Evolutionary conservation across 2,797 vertebrate species (phyloP), one percentile per base, ranked within the genome.

Genomic region (Holocentrus rufus): DNA sequence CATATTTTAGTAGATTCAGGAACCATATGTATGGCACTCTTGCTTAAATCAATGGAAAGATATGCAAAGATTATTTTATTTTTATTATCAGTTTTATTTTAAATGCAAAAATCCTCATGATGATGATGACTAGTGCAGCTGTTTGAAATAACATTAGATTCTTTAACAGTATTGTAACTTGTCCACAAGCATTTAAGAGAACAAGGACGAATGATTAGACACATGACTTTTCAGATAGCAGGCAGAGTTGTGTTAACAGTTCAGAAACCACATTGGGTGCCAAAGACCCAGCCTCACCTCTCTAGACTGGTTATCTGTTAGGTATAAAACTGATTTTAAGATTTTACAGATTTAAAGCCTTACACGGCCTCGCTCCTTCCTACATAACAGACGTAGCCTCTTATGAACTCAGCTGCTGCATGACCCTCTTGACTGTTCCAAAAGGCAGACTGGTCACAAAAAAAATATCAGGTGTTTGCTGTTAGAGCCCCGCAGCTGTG

Each of bases 21-120:
- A 77, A 53, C 11, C 1, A 14, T 66, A 50, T 42, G 76, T 27
- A 71, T 72, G 42, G 44, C 65, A 47, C 39, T 25, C 13, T 10
- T 36, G 30, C 18, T 58, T 8, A 20, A 58, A 47, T 47, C 14
- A 47, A 47, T 4, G 46, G 46, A 47, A 34, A 34, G 31, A 34
- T 8, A 5, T 34, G 17, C 5, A 36, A 61, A 53, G 25, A 52
- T 46, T 17, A n/a, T n/a, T n/a, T n/a, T n/a, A n/a, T n/a, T n/a
- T n/a, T n/a, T n/a, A n/a, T n/a, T n/a, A 66, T 0, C 4, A 18
- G 3, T 54, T 63, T 54, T 34, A 27, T 63, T 80, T 62, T n/a
- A 46, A 76, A 73, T 56, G 3, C 18, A n/a, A 61, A 25, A n/a
- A 23, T 53, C 8, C 56, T 65, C 15, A 47, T 42, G 23, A 62